Conservation (phyloP, 2,888 invertebrate genomes). For the Calliphora vomitoria region DNA sequence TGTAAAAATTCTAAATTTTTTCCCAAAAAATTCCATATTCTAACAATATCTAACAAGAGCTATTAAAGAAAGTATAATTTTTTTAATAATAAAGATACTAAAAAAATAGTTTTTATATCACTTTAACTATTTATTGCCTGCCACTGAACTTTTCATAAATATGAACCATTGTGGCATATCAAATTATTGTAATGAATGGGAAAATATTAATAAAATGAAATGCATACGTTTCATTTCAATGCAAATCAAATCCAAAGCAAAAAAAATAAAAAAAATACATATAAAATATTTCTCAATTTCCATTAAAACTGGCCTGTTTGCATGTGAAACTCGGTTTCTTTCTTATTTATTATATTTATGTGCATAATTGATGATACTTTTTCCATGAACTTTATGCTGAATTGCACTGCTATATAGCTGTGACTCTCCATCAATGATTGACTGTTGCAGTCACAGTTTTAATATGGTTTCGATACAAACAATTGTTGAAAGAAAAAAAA, state of each 20-base stretch:
- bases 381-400: slow-evolving; percentile 39
- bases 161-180: background rate
- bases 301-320: slow-evolving; percentile 21
- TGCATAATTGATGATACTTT: slow-evolving; percentile 50
- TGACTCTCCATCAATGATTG: background rate
- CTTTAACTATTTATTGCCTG: background rate
- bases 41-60: too few relatives aligned
- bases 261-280: background rate
- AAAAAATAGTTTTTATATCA: too few relatives aligned
- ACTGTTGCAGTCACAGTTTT: slow-evolving; percentile 22
- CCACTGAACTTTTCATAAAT: slow-evolving; percentile 16
- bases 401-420: background rate
- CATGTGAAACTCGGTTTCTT: background rate
- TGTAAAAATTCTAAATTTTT: too few relatives aligned
- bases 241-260: slow-evolving; percentile 10
- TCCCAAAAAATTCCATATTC: too few relatives aligned
- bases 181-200: slow-evolving; percentile 39
- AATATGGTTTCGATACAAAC: slow-evolving; percentile 48
- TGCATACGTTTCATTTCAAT: background rate
- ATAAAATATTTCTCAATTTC: slow-evolving; percentile 3
- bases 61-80: too few relatives aligned
- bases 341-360: slow-evolving; percentile 52
- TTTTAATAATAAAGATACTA: too few relatives aligned
- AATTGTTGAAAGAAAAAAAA: slow-evolving; percentile 19
- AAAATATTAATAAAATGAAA: slow-evolving; percentile 18